Percentiles rank a stretch among this genome's conserved stretches.
Evolutionary conservation across 2,113 vertebrate genomes (phyloP).

Genomic region (Urocitellus parryii): DNA sequence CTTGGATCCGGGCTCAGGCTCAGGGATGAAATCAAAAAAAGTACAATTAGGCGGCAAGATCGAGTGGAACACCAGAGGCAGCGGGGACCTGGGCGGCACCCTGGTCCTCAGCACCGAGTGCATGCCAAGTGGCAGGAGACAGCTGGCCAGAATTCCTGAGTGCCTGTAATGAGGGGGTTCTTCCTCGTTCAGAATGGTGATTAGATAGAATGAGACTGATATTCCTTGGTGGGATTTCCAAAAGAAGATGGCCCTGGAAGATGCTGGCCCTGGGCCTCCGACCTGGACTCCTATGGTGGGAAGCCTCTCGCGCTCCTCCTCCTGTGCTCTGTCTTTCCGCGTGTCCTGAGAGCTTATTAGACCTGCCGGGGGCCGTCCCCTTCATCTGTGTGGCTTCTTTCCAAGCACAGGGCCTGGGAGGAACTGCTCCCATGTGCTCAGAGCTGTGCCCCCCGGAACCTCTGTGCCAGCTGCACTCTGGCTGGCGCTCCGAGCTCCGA

Average conservation of each 20-base stretch:
- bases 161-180: slow-evolving; percentile 93
- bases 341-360: background rate
- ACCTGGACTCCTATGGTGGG: background rate
- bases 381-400: background rate
- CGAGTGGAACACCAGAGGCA: slow-evolving; percentile 81
- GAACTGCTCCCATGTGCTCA: background rate
- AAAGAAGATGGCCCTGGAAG: slow-evolving; percentile 86
- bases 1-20: slow-evolving; percentile 81
- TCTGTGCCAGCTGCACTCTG: too few species aligned
- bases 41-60: slow-evolving; percentile 88
- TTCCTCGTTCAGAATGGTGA: slow-evolving; percentile 90
- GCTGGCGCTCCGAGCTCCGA: too few species aligned
- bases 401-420: background rate
- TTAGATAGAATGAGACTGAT: slow-evolving; percentile 94
- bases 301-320: background rate
- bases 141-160: slow-evolving; percentile 96
- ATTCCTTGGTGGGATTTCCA: slow-evolving; percentile 91
- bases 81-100: slow-evolving; percentile 87
- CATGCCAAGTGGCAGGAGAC: slow-evolving; percentile 92
- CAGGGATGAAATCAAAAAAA: slow-evolving; percentile 83
- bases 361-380: background rate
- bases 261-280: slow-evolving; percentile 61
- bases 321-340: background rate
- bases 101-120: slow-evolving; percentile 92
- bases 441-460: rapidly evolving